Evolutionary conservation across 92 coral and sea anemone genomes (phyloP).

Genomic region (Parazoanthus atlanticus): DNA sequence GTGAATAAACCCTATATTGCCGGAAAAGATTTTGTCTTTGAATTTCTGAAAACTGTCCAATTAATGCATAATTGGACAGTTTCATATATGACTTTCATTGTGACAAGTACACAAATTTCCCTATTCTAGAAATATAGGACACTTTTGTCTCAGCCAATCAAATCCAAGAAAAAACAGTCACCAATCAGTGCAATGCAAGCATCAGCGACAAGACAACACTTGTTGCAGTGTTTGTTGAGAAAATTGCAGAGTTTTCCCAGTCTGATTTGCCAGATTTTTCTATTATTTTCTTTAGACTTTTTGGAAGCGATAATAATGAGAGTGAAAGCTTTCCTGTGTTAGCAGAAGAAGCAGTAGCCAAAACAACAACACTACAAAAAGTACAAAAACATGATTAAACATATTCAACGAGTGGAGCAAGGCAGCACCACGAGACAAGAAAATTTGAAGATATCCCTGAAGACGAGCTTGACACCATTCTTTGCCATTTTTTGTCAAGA

Average conservation of each 20-base stretch:
- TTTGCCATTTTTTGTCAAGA: background rate
- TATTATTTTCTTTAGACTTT: too few relatives aligned
- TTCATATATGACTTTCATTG: too few relatives aligned
- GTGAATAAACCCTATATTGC: too few relatives aligned
- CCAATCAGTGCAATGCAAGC: too few relatives aligned
- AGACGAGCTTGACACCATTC: background rate
- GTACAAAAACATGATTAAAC: background rate
- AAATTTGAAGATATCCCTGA: background rate
- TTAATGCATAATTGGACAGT: too few relatives aligned
- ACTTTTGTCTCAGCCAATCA: too few relatives aligned
- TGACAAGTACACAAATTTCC: too few relatives aligned
- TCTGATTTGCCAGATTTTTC: constrained; percentile 1
- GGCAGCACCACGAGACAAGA: background rate
- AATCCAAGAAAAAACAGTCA: too few relatives aligned
- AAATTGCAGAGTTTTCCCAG: background rate
- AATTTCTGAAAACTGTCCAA: too few relatives aligned
- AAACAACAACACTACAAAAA: background rate
- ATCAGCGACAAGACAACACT: background rate
- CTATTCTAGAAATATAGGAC: too few relatives aligned
- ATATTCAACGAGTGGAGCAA: background rate
- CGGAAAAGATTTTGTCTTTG: too few relatives aligned
- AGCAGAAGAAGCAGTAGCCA: background rate
- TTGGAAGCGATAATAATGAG: background rate
- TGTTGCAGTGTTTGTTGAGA: background rate
- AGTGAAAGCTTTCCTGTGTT: background rate